These are phyloP conservation scores for Cloeon dipterum DNA, from an alignment of 2,888 invertebrate genomes.

Conservation along the genomic window DNA sequence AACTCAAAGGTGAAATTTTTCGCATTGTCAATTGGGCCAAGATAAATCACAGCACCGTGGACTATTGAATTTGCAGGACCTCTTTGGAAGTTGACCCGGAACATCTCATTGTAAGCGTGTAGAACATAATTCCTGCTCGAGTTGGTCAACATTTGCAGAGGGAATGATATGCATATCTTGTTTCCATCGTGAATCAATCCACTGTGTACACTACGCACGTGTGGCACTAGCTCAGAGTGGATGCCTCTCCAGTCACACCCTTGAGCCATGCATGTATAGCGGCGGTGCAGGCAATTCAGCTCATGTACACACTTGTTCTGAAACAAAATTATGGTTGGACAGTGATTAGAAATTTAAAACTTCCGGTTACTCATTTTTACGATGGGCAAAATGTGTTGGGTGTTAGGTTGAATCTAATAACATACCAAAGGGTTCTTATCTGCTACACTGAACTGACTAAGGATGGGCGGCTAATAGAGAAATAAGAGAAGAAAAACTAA, in stretches of 20 bases:
- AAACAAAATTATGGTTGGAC: too few species aligned
- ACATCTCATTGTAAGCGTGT: slow-evolving; percentile 2
- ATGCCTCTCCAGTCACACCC: slow-evolving; percentile 13
- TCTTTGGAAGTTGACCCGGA: slow-evolving; percentile 4
- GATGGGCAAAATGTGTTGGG: too few species aligned
- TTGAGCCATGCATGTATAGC: slow-evolving; percentile 24
- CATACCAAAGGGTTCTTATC: too few species aligned
- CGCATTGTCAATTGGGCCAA: slow-evolving; percentile 3
- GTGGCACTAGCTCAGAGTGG: slow-evolving; percentile 1
- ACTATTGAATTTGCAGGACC: slow-evolving; percentile 1
- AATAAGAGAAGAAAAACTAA: too few species aligned
- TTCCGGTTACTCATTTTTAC: too few species aligned
- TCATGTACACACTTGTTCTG: slow-evolving; percentile 24
- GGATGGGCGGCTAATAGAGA: too few species aligned
- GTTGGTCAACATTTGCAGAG: too few species aligned
- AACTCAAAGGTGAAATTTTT: slow-evolving; percentile 1
- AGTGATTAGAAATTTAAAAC: too few species aligned
- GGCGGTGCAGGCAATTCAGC: slow-evolving; percentile 22
- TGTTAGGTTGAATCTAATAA: too few species aligned
- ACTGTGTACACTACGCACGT: slow-evolving; percentile 1
- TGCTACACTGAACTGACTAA: too few species aligned
- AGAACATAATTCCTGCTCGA: slow-evolving; percentile 4
- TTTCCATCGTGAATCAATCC: slow-evolving; percentile 3
- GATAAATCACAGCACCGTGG: slow-evolving; percentile 2
- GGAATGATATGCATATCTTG: slow-evolving; percentile 2